Conservation (phyloP, 2,888 invertebrate species). For the Thera britannica region DNA sequence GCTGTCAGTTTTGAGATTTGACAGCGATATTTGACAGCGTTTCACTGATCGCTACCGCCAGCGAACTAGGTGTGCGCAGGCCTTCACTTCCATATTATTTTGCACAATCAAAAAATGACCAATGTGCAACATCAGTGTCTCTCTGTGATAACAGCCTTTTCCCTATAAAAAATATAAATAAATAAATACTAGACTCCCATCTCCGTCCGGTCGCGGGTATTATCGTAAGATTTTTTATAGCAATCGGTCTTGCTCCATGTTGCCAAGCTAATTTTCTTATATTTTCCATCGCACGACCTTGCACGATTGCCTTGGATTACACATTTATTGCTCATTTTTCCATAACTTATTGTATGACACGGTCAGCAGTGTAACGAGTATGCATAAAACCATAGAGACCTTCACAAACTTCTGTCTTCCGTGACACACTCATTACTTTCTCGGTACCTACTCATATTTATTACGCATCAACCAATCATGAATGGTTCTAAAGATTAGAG, state of each 20-base stretch:
- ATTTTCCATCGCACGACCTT: constrained; percentile 24
- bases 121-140: too few relatives aligned
- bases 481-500: too few relatives aligned
- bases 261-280: constrained; percentile 20
- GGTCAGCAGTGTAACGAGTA: constrained; percentile 33
- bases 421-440: constrained; percentile 40
- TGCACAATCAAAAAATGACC: too few relatives aligned
- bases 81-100: too few relatives aligned
- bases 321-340: constrained; percentile 36
- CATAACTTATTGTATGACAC: constrained; percentile 36
- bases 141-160: too few relatives aligned
- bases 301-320: constrained; percentile 33
- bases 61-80: too few relatives aligned
- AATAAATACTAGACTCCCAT: background rate
- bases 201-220: background rate
- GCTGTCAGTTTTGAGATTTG: too few relatives aligned
- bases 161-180: background rate
- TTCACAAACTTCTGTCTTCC: constrained; percentile 50
- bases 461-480: background rate
- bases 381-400: constrained; percentile 40
- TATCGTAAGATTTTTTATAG: constrained; percentile 2
- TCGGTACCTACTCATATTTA: constrained; percentile 19
- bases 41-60: too few relatives aligned
- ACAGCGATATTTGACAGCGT: too few relatives aligned
- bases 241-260: constrained; percentile 12